Evolutionary conservation across 2,888 invertebrate species (phyloP).

Genomic region (Torymus aiolomorphi): DNA sequence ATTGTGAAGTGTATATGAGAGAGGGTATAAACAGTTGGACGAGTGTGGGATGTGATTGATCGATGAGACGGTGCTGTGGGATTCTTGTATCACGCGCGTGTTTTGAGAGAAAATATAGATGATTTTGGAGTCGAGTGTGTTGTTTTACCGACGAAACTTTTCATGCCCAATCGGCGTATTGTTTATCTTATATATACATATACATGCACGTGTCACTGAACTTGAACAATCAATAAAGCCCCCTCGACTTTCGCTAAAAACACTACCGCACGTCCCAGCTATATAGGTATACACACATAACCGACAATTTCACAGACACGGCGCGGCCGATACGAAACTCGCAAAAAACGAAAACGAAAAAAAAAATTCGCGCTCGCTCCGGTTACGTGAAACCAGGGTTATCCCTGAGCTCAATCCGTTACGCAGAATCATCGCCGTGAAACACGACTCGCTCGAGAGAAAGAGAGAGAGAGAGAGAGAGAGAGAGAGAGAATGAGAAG

Average conservation of each 20-base stretch:
- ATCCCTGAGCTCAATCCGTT: conserved; percentile 56
- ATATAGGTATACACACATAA: not conserved
- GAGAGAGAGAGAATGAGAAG: conserved; percentile 19
- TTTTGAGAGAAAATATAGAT: too few species aligned
- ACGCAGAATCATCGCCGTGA: conserved; percentile 46
- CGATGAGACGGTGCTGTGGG: too few species aligned
- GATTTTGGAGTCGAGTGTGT: too few species aligned
- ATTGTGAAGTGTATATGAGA: not conserved
- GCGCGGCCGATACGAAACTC: not conserved
- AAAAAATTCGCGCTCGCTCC: conserved; percentile 20
- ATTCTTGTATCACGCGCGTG: too few species aligned
- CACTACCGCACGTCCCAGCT: not conserved
- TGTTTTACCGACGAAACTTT: too few species aligned
- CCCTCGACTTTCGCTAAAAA: conserved; percentile 24
- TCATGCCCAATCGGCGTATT: too few species aligned
- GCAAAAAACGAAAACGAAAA: not conserved
- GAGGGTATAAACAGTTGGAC: too few species aligned
- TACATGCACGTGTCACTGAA: not conserved
- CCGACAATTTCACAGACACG: not conserved
- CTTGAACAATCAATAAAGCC: not conserved
- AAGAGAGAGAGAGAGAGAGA: conserved; percentile 13
- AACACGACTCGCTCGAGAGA: conserved; percentile 18
- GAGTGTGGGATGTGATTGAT: too few species aligned
- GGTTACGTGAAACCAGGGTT: conserved; percentile 36
- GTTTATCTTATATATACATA: too few species aligned